Base-by-base conservation (phyloP, 2,113 vertebrate genomes). In the Edolisoma coerulescens region DNA sequence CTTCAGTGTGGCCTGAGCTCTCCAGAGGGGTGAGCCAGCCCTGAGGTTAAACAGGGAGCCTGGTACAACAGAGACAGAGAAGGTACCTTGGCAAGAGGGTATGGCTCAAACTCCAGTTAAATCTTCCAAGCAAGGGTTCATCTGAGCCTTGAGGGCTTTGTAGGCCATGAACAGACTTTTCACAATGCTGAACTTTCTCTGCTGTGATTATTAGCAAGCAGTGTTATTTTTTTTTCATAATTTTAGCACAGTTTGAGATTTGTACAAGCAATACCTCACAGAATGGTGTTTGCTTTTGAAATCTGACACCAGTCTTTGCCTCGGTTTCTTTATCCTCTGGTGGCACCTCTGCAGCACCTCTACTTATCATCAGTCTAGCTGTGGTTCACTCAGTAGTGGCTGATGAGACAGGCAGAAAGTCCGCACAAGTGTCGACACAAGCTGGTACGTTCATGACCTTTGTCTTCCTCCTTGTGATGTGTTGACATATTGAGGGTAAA, bases 351-450 rank as follows among this genome's bases (percentile, higher is more conserved):
- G 27, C 5, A 60, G 10, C 49, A 28, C 21, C 22, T n/a, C 44
- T 60, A 2, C 16, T 79, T 85, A 47, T 59, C 39, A 60, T 56
- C 33, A 44, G 0, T 45, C 14, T 53, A 21, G 21, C 20, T 54
- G 16, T 44, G 24, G 12, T 56, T 71, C 27, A 12, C 37, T 30
- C 32, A 21, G 2, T 9, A 32, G 30, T 33, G 21, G 30, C 47
- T 82, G 61, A 30, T 47, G 39, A 42, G 15, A 26, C 14, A 54
- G 32, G 21, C 26, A 74, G 52, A 30, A 82, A 27, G 2, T 35
- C 35, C 5, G 20, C n/a, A 41, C 6, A 32, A n/a, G 16, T 27
- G 35, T 22, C 0, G 0, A 24, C 17, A 22, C 3, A 18, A 39
- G 8, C 20, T 63, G 12, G 2, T 41, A 3, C 0, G 0, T 21